phyloP scores from a whole-genome alignment of 2,888 invertebrate species.

The Trachelus iudaicus region DNA sequence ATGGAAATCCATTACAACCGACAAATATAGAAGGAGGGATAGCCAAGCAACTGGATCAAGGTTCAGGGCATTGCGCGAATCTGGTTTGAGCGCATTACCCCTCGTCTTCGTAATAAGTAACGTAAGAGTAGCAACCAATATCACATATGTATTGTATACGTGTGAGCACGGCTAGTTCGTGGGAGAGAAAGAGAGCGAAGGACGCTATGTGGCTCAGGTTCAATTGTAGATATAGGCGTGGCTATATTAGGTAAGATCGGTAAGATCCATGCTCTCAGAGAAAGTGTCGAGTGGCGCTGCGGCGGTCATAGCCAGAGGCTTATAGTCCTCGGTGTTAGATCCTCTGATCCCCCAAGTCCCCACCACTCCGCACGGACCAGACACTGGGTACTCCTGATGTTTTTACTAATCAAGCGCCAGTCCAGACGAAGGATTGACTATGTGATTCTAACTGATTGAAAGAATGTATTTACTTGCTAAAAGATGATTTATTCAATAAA shows the following conservation, averaged over 20 bases:
- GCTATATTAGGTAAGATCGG: conserved; percentile 2
- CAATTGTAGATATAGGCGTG: not conserved
- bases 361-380: too few species aligned
- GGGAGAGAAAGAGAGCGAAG: too few species aligned
- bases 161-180: too few species aligned
- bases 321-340: too few species aligned
- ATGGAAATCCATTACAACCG: too few species aligned
- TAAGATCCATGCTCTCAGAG: not conserved
- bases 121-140: conserved; percentile 26
- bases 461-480: conserved; percentile 14
- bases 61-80: conserved; percentile 35
- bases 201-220: not conserved
- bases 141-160: too few species aligned
- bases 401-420: not conserved
- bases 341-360: too few species aligned
- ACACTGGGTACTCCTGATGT: too few species aligned
- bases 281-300: not conserved
- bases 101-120: conserved; percentile 21
- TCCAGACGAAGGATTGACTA: not conserved
- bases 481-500: conserved; percentile 24
- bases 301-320: too few species aligned
- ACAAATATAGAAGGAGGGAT: too few species aligned
- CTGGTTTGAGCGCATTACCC: conserved; percentile 35
- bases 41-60: conserved; percentile 39
- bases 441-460: not conserved